Evolutionary conservation across 2,888 invertebrate species (phyloP), one percentile per base, ranked within the genome.

Genomic region (Troglohyphantes excavatus): DNA sequence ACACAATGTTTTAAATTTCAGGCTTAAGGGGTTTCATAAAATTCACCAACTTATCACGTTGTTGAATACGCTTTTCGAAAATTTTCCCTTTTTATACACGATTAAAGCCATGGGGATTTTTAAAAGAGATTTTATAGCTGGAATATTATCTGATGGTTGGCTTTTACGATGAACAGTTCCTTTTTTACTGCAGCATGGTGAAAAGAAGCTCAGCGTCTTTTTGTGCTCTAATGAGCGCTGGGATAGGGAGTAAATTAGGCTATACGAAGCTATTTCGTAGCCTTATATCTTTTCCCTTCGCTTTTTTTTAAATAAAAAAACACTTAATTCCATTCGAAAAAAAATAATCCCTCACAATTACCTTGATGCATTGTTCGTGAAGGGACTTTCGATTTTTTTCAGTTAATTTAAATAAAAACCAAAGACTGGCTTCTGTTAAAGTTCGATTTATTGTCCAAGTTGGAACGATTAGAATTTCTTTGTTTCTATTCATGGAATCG

Each of bases 111-210:
- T n/a, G 5, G 53, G 17, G n/a, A 53, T 9, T 17, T n/a, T 53
- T 13, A 53, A 53, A 53, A 53, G 53, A 53, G 53, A 53, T 53
- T 53, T 53, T 53, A 53, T 53, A 53, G 53, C 53, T n/a, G 53
- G n/a, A 53, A 53, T 53, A 53, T 53, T 53, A 53, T 53, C 53
- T 53, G 53, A 53, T 53, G 53, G 53, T n/a, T 17, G 53, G 53
- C 9, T 53, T 53, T 53, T 53, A 53, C 53, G 53, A 53, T 53
- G 53, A 53, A n/a, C 17, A 53, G 33, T 33, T 53, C 17, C n/a
- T 53, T 53, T 39, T 53, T 53, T 7, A 46, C 46, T 17, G 17
- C 17, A 53, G 13, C 17, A 53, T 53, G 53, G 13, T 53, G 53
- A 53, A 53, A 53, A 17, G 17, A 53, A n/a, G 53, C 9, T 17